Percentiles rank a stretch among this genome's conserved stretches.
Conservation (phyloP, 2,113 vertebrate genomes). For the Stigmatopora nigra region DNA sequence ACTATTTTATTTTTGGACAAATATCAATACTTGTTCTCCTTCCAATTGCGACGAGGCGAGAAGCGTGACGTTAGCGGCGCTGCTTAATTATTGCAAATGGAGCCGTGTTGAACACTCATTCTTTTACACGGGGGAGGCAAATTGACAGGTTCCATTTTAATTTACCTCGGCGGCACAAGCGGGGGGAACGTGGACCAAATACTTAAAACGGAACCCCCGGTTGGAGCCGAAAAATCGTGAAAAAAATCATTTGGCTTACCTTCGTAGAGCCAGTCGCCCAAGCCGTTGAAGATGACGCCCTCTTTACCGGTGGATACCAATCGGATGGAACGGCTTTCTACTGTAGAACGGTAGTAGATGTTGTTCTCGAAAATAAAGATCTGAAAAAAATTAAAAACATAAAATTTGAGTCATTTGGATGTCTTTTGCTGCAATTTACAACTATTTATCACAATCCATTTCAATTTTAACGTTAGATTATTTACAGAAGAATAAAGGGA, state of each 20-base stretch:
- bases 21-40: too few species aligned
- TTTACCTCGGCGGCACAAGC: constrained; percentile 45
- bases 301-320: constrained; percentile 94
- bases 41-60: constrained; percentile 1
- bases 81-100: constrained; percentile 38
- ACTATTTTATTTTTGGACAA: too few species aligned
- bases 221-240: too few species aligned
- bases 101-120: constrained; percentile 27
- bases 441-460: too few species aligned
- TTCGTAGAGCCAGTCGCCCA: constrained; percentile 97
- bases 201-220: constrained; percentile 6
- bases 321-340: constrained; percentile 90
- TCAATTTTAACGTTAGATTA: too few species aligned
- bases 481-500: too few species aligned
- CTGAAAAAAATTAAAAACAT: constrained; percentile 50
- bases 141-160: constrained; percentile 40
- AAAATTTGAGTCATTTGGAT: too few species aligned
- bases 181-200: constrained; percentile 7
- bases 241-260: constrained; percentile 66
- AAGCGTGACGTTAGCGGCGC: constrained; percentile 18
- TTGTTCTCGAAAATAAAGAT: constrained; percentile 99
- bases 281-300: constrained; percentile 91
- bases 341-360: constrained; percentile 93
- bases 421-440: too few species aligned
- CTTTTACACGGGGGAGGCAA: constrained; percentile 14